Evolutionary conservation across 2,113 vertebrate species (phyloP).

Genomic region (Pachyramphus minor): DNA sequence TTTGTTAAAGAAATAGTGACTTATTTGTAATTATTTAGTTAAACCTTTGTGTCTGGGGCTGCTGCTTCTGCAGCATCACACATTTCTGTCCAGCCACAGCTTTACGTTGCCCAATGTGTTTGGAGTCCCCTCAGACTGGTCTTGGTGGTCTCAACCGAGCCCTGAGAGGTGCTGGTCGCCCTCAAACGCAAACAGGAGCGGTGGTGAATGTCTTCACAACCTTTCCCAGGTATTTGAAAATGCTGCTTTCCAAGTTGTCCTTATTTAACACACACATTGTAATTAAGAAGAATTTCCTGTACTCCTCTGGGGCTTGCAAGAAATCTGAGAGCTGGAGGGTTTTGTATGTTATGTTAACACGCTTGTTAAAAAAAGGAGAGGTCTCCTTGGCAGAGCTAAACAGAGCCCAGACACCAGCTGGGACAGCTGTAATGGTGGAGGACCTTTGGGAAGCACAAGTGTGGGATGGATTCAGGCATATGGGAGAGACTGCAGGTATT

Average conservation of each 20-base stretch:
- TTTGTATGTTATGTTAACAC: conserved; percentile 35
- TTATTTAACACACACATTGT: not conserved
- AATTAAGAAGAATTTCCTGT: conserved; percentile 56
- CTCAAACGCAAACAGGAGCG: not conserved
- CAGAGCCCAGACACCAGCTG: not conserved
- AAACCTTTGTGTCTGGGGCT: not conserved
- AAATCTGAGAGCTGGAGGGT: conserved; percentile 42
- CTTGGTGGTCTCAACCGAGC: not conserved
- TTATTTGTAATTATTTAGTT: not conserved
- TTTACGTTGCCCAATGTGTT: not conserved
- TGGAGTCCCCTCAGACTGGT: not conserved
- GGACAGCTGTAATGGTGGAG: not conserved
- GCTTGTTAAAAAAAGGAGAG: conserved; percentile 3
- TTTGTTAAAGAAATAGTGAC: not conserved
- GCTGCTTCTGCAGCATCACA: not conserved
- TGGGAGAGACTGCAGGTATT: not conserved
- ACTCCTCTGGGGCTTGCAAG: conserved; percentile 32
- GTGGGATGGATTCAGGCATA: not conserved
- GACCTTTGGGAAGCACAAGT: not conserved
- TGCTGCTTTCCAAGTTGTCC: not conserved
- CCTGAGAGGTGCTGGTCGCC: not conserved
- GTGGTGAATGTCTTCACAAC: not conserved
- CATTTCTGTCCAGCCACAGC: not conserved
- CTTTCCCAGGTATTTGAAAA: not conserved
- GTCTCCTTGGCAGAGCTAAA: not conserved